Evolutionary conservation across 2,797 vertebrate species (phyloP).

Genomic region (Sebastiscus albofasciatus): DNA sequence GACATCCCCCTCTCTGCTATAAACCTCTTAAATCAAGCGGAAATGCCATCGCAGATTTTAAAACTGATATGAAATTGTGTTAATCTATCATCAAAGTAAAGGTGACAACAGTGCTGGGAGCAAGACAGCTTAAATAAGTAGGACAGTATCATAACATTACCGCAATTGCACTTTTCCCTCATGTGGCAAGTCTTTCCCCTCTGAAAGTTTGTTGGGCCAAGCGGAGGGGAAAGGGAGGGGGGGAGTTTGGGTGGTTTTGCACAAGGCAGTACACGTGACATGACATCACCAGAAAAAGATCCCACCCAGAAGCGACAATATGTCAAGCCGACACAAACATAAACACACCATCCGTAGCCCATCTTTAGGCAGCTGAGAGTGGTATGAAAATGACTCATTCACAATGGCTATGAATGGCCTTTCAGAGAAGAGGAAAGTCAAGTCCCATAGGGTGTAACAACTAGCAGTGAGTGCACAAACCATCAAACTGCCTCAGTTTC

Average conservation of each 20-base stretch:
- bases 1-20: no score
- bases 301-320: constrained; percentile 48
- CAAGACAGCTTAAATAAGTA: neutral
- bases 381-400: constrained; percentile 29
- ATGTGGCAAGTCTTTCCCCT: neutral
- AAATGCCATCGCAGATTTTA: neutral
- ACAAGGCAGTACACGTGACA: constrained; percentile 39
- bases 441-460: neutral
- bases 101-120: neutral
- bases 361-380: constrained; percentile 22
- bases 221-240: no score
- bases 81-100: neutral
- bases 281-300: constrained; percentile 50
- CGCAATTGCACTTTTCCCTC: neutral
- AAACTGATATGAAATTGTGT: neutral
- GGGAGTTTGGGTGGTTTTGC: neutral
- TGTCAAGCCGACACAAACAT: constrained; percentile 53
- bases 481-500: neutral
- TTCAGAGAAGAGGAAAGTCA: neutral
- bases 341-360: constrained; percentile 41
- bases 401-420: neutral
- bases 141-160: neutral
- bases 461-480: neutral
- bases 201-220: neutral
- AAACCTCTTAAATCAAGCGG: neutral